phyloP scores from a whole-genome alignment of 2,113 vertebrate genomes.

The Oreocharis arfaki region DNA sequence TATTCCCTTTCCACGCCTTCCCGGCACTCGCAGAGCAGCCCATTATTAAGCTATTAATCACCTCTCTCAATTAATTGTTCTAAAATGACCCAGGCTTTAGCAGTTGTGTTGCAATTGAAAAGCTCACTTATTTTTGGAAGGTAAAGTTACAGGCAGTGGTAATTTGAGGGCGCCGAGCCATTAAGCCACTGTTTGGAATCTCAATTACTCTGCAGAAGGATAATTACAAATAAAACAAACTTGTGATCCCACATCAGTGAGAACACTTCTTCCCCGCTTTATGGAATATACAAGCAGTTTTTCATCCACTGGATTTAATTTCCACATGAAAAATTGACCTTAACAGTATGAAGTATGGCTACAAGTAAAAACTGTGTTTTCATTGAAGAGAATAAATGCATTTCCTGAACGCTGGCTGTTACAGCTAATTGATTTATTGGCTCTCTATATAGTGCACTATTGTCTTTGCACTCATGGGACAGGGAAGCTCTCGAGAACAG shows the following conservation, averaged over 20 bases:
- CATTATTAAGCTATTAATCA: constrained; percentile 82
- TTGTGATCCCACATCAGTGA: constrained; percentile 64
- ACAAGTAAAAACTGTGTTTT: constrained; percentile 75
- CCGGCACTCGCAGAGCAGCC: constrained; percentile 62
- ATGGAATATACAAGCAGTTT: constrained; percentile 72
- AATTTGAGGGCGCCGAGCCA: constrained; percentile 70
- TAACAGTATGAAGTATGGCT: constrained; percentile 75
- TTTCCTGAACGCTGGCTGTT: constrained; percentile 80
- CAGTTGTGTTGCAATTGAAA: constrained; percentile 64
- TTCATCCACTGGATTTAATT: constrained; percentile 75
- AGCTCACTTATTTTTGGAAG: constrained; percentile 72
- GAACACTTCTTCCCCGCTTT: constrained; percentile 48
- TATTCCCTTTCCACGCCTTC: constrained; percentile 24
- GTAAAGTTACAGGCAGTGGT: constrained; percentile 65
- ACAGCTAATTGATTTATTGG: constrained; percentile 93
- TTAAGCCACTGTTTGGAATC: constrained; percentile 77
- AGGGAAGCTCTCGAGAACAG: constrained; percentile 76
- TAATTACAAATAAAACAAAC: constrained; percentile 82
- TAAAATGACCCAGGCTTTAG: constrained; percentile 69
- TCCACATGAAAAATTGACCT: constrained; percentile 74
- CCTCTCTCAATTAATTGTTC: constrained; percentile 76
- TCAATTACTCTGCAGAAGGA: constrained; percentile 74
- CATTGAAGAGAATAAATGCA: constrained; percentile 80
- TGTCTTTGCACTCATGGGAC: constrained; percentile 86
- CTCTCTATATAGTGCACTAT: constrained; percentile 81